Conservation (phyloP, 2,888 invertebrate genomes). For the Thecophora atra region DNA sequence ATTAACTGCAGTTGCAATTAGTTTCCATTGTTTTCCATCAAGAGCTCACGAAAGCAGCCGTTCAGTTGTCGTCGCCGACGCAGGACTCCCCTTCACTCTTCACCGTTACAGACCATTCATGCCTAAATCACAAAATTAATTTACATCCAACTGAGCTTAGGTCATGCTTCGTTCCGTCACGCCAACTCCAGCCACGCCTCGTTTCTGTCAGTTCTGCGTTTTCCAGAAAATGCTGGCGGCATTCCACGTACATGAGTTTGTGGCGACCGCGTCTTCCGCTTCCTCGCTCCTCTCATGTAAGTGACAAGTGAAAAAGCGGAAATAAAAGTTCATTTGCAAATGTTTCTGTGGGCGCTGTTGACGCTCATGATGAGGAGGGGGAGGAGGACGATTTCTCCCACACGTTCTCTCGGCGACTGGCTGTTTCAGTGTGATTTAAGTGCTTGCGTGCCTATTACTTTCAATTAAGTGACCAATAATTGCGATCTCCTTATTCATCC, state of each 20-base stretch:
- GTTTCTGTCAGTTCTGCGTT: neutral
- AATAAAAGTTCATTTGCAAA: neutral
- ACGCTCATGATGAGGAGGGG: neutral
- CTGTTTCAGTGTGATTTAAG: slow-evolving; percentile 4
- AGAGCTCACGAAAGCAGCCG: no score
- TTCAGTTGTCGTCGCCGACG: no score
- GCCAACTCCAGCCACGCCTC: neutral
- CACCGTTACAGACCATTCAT: no score
- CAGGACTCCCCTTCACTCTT: no score
- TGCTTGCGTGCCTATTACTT: neutral
- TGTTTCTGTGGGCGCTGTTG: neutral
- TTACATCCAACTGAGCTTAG: no score
- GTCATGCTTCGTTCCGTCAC: neutral
- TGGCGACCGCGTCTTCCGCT: slow-evolving; percentile 9
- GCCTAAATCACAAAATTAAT: no score
- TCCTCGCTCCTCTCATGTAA: neutral
- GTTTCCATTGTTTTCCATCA: no score
- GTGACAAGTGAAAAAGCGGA: neutral
- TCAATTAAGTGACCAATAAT: neutral
- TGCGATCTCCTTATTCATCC: neutral
- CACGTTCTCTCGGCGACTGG: neutral
- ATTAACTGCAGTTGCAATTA: no score
- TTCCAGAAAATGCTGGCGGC: no score
- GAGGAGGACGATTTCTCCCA: slow-evolving; percentile 5
- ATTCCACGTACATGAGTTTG: no score